Conservation (phyloP, 2,797 vertebrate species). For the Phataginus tricuspis region DNA sequence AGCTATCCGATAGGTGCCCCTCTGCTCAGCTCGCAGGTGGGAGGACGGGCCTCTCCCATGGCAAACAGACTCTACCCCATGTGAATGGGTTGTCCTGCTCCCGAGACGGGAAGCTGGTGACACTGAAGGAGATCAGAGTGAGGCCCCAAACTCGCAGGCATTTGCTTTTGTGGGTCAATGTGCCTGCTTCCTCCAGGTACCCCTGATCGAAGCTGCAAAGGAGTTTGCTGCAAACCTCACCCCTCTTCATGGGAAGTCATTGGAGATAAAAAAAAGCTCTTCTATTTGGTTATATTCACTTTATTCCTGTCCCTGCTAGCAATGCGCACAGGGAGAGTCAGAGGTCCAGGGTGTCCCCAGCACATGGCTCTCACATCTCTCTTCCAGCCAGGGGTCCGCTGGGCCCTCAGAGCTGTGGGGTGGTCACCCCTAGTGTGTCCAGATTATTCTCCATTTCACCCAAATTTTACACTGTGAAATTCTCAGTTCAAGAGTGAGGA, state of each 20-base stretch:
- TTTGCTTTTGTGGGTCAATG: too few species aligned
- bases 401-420: too few species aligned
- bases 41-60: rapidly evolving
- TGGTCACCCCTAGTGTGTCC: too few species aligned
- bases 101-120: not conserved
- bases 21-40: not conserved
- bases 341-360: rapidly evolving
- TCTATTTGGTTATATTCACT: not conserved
- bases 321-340: rapidly evolving
- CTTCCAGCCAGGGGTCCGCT: rapidly evolving
- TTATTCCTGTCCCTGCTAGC: not conserved
- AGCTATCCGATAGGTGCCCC: too few species aligned
- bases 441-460: not conserved
- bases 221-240: too few species aligned
- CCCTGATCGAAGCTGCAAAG: too few species aligned
- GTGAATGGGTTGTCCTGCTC: not conserved
- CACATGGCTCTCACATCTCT: rapidly evolving
- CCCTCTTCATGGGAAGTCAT: not conserved
- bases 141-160: rapidly evolving
- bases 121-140: rapidly evolving
- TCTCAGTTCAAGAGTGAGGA: not conserved
- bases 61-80: rapidly evolving
- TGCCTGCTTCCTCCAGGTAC: too few species aligned
- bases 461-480: not conserved
- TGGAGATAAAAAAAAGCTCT: not conserved